phyloP scores from a whole-genome alignment of 2,888 invertebrate species.

The Mimachlamys varia region DNA sequence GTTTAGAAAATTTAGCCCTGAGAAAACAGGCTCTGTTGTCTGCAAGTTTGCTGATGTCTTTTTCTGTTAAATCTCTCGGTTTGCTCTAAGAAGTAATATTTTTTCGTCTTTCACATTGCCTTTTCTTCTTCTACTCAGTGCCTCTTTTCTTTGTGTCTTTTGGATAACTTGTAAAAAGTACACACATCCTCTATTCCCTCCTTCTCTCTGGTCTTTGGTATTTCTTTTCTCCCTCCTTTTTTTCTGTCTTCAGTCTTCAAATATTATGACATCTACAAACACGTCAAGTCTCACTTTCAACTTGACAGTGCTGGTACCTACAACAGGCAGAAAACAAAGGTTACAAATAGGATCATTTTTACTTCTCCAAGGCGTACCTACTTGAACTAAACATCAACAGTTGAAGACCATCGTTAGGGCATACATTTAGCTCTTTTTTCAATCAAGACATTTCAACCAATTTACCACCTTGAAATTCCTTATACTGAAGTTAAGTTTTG shows the following conservation, averaged over 20 bases:
- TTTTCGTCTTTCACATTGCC: not conserved
- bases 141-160: too few relatives aligned
- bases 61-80: not conserved
- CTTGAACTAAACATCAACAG: too few relatives aligned
- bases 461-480: too few relatives aligned
- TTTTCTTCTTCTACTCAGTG: not conserved
- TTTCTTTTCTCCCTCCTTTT: not conserved
- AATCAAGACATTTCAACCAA: too few relatives aligned
- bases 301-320: not conserved
- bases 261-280: not conserved
- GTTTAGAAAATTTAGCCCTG: not conserved
- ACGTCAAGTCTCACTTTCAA: not conserved
- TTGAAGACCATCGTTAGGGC: too few relatives aligned
- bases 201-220: too few relatives aligned
- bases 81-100: not conserved
- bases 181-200: too few relatives aligned
- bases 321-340: not conserved
- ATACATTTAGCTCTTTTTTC: too few relatives aligned
- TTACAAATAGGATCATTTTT: too few relatives aligned
- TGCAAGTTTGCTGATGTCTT: not conserved
- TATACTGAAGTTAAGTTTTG: too few relatives aligned
- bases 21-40: not conserved
- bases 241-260: not conserved
- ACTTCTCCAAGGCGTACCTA: too few relatives aligned
- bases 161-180: too few relatives aligned